A percentile compares a stretch with the other conserved stretches of the same genome.
Evolutionary conservation across 2,113 vertebrate genomes (phyloP).

Genomic region (Megatriorchis doriae): DNA sequence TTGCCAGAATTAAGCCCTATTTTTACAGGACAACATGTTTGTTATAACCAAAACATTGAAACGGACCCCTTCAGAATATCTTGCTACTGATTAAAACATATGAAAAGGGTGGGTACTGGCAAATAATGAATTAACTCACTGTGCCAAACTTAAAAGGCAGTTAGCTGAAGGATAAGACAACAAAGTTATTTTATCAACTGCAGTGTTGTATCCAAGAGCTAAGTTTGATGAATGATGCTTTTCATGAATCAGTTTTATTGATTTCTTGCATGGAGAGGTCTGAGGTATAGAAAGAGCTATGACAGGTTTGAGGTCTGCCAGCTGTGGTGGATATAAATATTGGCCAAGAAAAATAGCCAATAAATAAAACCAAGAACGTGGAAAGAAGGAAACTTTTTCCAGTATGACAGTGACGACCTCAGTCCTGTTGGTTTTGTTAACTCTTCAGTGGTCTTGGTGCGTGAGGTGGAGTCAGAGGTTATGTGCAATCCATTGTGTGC

Average conservation of each 20-base stretch:
- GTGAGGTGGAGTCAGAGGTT: not conserved
- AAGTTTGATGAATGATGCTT: not conserved
- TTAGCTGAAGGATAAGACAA: not conserved
- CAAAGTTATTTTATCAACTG: slow-evolving; percentile 6
- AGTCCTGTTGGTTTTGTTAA: not conserved
- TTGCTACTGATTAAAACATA: not conserved
- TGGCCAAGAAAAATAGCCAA: not conserved
- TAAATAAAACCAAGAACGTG: slow-evolving; percentile 1
- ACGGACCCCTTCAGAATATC: not conserved
- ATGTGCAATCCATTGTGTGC: not conserved
- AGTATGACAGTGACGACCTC: not conserved
- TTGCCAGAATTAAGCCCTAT: not conserved
- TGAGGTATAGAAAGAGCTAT: not conserved
- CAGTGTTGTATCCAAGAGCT: not conserved
- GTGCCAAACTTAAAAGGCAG: not conserved
- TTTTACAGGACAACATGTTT: not conserved
- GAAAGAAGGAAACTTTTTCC: not conserved
- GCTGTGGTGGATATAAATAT: not conserved
- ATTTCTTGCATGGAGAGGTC: slow-evolving; percentile 19
- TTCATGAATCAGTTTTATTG: slow-evolving; percentile 46
- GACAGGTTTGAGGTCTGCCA: not conserved
- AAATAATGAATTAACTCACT: not conserved
- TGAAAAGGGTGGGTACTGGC: not conserved
- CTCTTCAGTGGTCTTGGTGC: not conserved
- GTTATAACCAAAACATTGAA: not conserved